Evolutionary conservation across 1,140 invertebrate species (phyloP).

Genomic region (Tetraneura akinire): DNA sequence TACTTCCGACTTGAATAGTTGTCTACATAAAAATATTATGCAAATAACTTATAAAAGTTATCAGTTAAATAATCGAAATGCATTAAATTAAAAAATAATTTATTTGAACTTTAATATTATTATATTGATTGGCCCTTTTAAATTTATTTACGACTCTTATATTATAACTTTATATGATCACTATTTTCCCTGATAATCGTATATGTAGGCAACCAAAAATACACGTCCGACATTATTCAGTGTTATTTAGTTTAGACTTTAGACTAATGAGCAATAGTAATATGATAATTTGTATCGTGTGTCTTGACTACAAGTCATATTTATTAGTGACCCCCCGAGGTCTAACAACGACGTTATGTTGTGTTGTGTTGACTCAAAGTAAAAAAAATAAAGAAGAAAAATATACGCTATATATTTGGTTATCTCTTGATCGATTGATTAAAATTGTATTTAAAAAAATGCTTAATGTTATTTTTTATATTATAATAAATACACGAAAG

Average conservation of each 20-base stretch:
- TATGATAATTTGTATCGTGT: conserved; percentile 12
- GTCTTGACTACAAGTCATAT: conserved; percentile 23
- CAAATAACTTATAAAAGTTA: not conserved
- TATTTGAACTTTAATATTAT: not conserved
- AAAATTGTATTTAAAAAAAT: conserved; percentile 25
- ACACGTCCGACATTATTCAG: not conserved
- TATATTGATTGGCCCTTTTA: no score
- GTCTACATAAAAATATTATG: not conserved
- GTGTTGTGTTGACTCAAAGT: conserved; percentile 17
- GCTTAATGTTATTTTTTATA: not conserved
- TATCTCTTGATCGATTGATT: conserved; percentile 22
- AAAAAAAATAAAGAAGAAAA: not conserved
- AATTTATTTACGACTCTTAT: no score
- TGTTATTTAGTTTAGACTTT: not conserved
- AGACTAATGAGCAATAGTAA: conserved; percentile 7
- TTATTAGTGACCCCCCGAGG: conserved; percentile 5
- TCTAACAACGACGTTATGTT: conserved; percentile 19
- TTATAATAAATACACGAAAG: conserved; percentile 4
- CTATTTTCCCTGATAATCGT: not conserved
- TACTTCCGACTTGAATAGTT: not conserved
- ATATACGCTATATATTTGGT: not conserved
- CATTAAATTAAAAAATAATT: not conserved
- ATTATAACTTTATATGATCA: not conserved
- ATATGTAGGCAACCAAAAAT: not conserved
- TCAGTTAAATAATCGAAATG: not conserved